Evolutionary conservation across 2,797 vertebrate species (phyloP).

Genomic region (Hemitrygon akajei): DNA sequence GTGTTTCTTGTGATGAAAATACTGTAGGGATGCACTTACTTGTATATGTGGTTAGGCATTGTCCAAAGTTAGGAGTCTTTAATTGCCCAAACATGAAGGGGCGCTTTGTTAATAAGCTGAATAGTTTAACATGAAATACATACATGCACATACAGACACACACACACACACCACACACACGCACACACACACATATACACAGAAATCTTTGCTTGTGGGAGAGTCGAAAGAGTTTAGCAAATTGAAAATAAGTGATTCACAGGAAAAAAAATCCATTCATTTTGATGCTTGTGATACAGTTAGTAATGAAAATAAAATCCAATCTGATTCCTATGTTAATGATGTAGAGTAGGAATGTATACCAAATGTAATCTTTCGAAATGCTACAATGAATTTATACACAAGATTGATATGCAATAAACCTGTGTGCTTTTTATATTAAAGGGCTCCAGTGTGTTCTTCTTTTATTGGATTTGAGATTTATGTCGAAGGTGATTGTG

Average conservation of each 20-base stretch:
- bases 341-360: slow-evolving; percentile 98
- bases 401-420: slow-evolving; percentile 99
- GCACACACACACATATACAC: neutral
- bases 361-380: slow-evolving; percentile 99
- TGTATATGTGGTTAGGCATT: slow-evolving; percentile 83
- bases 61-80: slow-evolving; percentile 71
- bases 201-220: slow-evolving; percentile 20
- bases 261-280: slow-evolving; percentile 74
- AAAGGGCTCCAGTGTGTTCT: slow-evolving; percentile 41
- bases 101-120: slow-evolving; percentile 53
- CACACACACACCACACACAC: neutral
- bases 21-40: slow-evolving; percentile 87
- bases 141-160: neutral
- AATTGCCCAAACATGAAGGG: slow-evolving; percentile 64
- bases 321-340: slow-evolving; percentile 87
- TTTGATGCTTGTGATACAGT: slow-evolving; percentile 89
- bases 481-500: neutral
- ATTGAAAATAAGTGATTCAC: slow-evolving; percentile 67
- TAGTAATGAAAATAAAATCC: slow-evolving; percentile 70
- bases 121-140: slow-evolving; percentile 20
- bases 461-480: neutral
- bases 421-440: slow-evolving; percentile 98
- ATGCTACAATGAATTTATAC: slow-evolving; percentile 99
- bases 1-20: slow-evolving; percentile 80
- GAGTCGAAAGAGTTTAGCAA: slow-evolving; percentile 69